Evolutionary conservation across 92 coral and sea anemone species (phyloP).

Genomic region (Actinernus sp.): DNA sequence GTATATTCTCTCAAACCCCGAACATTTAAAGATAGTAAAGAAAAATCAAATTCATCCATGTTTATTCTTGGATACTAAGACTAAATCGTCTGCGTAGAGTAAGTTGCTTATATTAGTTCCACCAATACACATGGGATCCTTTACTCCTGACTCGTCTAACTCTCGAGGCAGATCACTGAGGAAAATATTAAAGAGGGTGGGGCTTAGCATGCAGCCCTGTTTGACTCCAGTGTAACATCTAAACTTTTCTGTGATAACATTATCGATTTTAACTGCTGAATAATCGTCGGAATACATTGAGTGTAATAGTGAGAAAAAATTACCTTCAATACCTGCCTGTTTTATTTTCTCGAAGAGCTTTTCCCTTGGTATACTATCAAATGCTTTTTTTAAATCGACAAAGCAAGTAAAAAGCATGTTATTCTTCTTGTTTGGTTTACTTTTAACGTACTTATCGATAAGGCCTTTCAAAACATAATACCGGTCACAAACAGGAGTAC

Average conservation of each 20-base stretch:
- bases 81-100: too few relatives aligned
- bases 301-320: conserved; percentile 6
- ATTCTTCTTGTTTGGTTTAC: conserved; percentile 23
- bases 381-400: conserved; percentile 28
- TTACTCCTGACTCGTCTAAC: too few relatives aligned
- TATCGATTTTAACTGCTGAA: conserved; percentile 14
- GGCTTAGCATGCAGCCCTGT: conserved; percentile 21
- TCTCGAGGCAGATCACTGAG: conserved; percentile 22
- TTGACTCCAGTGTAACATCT: conserved; percentile 22
- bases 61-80: too few relatives aligned
- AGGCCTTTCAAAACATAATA: not conserved
- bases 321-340: conserved; percentile 1
- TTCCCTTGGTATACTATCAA: conserved; percentile 19
- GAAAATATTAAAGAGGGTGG: conserved; percentile 26
- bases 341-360: conserved; percentile 8
- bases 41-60: too few relatives aligned
- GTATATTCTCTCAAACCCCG: too few relatives aligned
- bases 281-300: conserved; percentile 17
- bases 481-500: not conserved
- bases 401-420: conserved; percentile 31
- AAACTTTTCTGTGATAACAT: conserved; percentile 8
- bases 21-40: too few relatives aligned
- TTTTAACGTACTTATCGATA: not conserved
- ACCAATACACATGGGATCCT: too few relatives aligned
- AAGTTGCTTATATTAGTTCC: too few relatives aligned